These are phyloP conservation scores for Cephus cinctus DNA, from an alignment of 1,140 invertebrate genomes.

Conservation along the genomic window DNA sequence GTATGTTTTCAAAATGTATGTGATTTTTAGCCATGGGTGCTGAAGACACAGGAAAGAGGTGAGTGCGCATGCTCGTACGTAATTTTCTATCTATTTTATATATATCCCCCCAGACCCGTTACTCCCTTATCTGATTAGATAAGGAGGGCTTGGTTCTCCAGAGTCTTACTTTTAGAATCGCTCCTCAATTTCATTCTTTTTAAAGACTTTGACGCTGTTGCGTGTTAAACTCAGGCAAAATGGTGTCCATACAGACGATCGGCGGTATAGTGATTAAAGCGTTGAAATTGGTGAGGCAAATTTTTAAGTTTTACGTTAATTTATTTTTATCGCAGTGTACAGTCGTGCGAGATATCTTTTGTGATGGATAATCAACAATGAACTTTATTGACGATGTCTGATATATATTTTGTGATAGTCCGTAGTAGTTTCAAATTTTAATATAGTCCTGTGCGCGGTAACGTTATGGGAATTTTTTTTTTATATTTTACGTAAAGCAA, in stretches of 20 bases:
- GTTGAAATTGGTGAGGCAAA: conserved; percentile 72
- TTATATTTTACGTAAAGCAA: no score
- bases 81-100: conserved; percentile 28
- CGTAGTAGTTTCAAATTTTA: no score
- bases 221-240: conserved; percentile 59
- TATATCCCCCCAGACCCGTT: conserved; percentile 20
- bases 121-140: conserved; percentile 50
- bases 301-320: conserved; percentile 17
- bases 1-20: neutral
- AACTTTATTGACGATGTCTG: no score
- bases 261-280: conserved; percentile 75
- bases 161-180: conserved; percentile 12
- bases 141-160: conserved; percentile 45
- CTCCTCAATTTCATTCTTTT: conserved; percentile 27
- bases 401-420: no score
- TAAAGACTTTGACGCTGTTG: no score
- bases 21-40: neutral
- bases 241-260: conserved; percentile 74
- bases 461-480: no score
- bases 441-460: no score
- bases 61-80: no score
- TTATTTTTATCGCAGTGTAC: neutral
- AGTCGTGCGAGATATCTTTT: no score
- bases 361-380: no score
- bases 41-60: neutral